Percentiles rank a stretch among this genome's conserved stretches.
These are phyloP conservation scores for Formica selysi DNA, from an alignment of 1,140 invertebrate genomes.

Conservation along the genomic window DNA sequence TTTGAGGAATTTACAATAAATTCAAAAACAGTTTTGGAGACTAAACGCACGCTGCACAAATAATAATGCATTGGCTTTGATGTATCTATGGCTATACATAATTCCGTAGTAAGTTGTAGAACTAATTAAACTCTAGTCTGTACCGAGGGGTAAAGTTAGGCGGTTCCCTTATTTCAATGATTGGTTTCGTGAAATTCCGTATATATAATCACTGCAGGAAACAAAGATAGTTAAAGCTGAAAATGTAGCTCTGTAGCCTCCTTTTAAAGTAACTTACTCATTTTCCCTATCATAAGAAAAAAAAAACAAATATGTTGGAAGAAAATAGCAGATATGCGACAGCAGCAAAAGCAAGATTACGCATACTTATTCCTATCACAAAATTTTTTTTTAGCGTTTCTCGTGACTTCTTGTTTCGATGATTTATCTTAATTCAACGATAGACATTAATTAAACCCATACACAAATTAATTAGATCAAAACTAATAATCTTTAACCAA, in stretches of 20 bases:
- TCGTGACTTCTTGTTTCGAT: background rate
- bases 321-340: background rate
- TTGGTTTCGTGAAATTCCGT: slow-evolving; percentile 44
- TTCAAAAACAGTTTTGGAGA: background rate
- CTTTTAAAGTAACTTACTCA: background rate
- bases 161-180: slow-evolving; percentile 12
- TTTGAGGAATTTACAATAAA: slow-evolving; percentile 18
- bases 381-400: background rate
- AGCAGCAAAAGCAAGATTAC: background rate
- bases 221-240: slow-evolving; percentile 35
- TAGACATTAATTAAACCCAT: background rate
- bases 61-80: slow-evolving; percentile 26
- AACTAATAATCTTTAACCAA: background rate
- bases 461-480: background rate
- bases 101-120: slow-evolving; percentile 23
- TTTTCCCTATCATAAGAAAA: background rate
- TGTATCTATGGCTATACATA: slow-evolving; percentile 19
- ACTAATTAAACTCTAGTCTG: slow-evolving; percentile 58
- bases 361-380: background rate
- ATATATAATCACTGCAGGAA: slow-evolving; percentile 37
- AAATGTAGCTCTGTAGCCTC: slow-evolving; percentile 25
- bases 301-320: background rate
- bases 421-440: background rate
- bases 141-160: slow-evolving; percentile 13
- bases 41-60: background rate